Percentiles rank a stretch among this genome's conserved stretches.
Evolutionary conservation across 1,140 invertebrate genomes (phyloP).

Genomic region (Trichonephila clavata): DNA sequence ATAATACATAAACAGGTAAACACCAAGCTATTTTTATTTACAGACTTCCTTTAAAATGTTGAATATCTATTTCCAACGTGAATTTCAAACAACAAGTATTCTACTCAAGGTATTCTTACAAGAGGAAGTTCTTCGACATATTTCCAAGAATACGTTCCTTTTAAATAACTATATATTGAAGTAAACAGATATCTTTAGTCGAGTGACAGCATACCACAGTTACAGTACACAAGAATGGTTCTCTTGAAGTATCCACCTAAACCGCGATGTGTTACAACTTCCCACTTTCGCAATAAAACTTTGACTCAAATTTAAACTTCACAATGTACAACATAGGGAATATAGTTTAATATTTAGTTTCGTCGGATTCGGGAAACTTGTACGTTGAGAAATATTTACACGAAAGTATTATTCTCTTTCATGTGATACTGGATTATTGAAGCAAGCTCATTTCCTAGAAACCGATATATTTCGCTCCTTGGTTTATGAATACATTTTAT

Average conservation of each 20-base stretch:
- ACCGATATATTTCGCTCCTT: not conserved
- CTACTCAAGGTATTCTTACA: not conserved
- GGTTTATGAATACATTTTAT: not conserved
- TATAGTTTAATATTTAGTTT: slow-evolving; percentile 11
- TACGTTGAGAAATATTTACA: not conserved
- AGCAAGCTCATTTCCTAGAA: not conserved
- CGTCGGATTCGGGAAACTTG: not conserved
- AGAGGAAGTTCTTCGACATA: not conserved
- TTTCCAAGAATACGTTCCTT: not conserved
- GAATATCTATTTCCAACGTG: no score
- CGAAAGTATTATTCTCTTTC: not conserved
- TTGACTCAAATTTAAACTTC: not conserved
- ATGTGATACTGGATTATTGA: not conserved
- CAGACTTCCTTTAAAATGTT: no score
- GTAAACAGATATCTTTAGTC: not conserved
- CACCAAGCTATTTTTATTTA: no score
- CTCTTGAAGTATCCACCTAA: not conserved
- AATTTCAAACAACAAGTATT: no score
- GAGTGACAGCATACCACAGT: not conserved
- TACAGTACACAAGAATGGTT: not conserved
- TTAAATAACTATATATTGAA: not conserved
- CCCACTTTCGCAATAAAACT: not conserved
- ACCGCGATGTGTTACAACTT: not conserved
- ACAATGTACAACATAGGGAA: not conserved
- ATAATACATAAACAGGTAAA: no score